These are phyloP conservation scores for Columba livia DNA, from an alignment of 2,113 vertebrate genomes.

Conservation along the genomic window DNA sequence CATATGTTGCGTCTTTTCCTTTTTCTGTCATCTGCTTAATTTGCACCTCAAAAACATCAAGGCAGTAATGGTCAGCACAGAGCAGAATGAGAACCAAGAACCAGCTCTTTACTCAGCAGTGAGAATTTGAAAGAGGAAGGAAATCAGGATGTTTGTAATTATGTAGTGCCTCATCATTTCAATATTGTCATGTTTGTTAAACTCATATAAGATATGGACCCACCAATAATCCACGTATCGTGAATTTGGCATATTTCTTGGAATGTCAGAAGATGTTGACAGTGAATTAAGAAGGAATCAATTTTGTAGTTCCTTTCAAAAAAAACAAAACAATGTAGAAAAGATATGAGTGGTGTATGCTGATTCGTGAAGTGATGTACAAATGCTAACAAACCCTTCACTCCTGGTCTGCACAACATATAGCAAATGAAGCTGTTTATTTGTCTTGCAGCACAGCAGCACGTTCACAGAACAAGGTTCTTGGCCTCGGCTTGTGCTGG, in stretches of 20 bases:
- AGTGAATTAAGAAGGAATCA: not conserved
- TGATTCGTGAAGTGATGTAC: accelerated
- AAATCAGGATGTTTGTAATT: not conserved
- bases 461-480: not conserved
- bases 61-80: not conserved
- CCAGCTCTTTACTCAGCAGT: not conserved
- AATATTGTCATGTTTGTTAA: not conserved
- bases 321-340: not conserved
- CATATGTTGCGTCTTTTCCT: not conserved
- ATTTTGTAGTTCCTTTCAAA: not conserved
- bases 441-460: not conserved
- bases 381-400: not conserved
- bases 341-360: not conserved
- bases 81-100: not conserved
- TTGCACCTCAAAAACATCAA: not conserved
- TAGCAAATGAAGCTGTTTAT: not conserved
- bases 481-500: not conserved
- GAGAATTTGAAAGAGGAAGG: not conserved
- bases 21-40: not conserved
- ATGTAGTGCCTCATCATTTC: not conserved
- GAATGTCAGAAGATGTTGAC: not conserved
- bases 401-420: not conserved
- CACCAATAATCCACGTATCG: not conserved
- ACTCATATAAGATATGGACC: not conserved
- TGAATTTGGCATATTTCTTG: not conserved